phyloP scores from a whole-genome alignment of 2,888 invertebrate species.

The Diadegma fenestrale region DNA sequence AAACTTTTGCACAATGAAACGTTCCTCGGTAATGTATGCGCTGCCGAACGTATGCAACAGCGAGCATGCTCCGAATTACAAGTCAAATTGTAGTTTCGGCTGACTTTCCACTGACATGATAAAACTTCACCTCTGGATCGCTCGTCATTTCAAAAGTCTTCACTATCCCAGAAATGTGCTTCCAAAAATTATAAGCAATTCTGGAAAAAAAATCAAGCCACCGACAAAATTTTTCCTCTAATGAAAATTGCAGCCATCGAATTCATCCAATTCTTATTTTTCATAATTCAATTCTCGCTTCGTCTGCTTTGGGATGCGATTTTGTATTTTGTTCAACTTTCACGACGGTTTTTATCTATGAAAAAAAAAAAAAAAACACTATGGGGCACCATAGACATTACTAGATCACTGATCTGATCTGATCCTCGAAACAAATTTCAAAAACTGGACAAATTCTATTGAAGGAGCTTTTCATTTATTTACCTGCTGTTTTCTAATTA shows the following conservation, averaged over 20 bases:
- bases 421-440: too few species aligned
- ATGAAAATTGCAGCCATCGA: not conserved
- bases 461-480: too few species aligned
- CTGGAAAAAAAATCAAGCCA: not conserved
- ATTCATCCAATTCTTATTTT: too few species aligned
- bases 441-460: too few species aligned
- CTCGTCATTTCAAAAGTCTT: not conserved
- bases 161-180: not conserved
- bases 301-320: too few species aligned
- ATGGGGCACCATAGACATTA: too few species aligned
- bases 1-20: conserved; percentile 44
- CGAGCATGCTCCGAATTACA: not conserved
- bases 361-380: too few species aligned
- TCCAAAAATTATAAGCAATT: not conserved
- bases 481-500: too few species aligned
- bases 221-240: not conserved
- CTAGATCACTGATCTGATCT: too few species aligned
- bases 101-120: not conserved
- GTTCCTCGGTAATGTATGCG: not conserved
- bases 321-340: too few species aligned
- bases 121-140: not conserved
- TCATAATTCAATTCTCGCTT: too few species aligned
- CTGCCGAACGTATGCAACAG: not conserved
- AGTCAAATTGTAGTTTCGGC: conserved; percentile 17
- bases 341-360: too few species aligned